Evolutionary conservation across 1,140 invertebrate species (phyloP), one percentile per base, ranked within the genome.

Genomic region (Heliconius nattereri): DNA sequence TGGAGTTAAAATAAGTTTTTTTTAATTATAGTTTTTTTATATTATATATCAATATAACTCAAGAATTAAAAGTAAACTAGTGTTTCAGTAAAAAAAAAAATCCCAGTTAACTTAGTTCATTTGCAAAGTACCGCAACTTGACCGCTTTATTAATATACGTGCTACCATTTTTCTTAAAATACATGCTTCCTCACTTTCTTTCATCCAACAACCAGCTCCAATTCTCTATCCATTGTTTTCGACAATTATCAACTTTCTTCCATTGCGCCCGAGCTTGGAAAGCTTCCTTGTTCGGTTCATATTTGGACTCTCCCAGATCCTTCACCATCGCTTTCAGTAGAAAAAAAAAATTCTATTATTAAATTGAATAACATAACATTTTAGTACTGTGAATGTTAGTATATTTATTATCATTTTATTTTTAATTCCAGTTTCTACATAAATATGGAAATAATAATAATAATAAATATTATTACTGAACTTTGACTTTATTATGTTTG

Each of bases 181-280:
- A 57, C 23, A 57, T 57, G 20, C 11, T 66, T 66, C 7, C 79
- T 85, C 79, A 92, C 92, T 82, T 87, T 78, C 87, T 85, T 81
- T 94, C 92, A 26, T 92, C 90, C 0, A 93, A 82, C 23, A 94
- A 84, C 92, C 92, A 94, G 72, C 86, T 88, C 92, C 92, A 94
- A 20, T 87, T 84, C 13, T 93, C 88, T 54, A 85, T 83, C 92
- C 92, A 94, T 82, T 86, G 87, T 76, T 92, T 90, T 23, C 86
- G 85, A 79, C 92, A 94, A 26, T 89, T 92, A 11, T 94, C 92
- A 9, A 85, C 85, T 78, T 94, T 94, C 82, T 92, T 92, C 91
- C 91, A 94, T 73, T 93, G 92, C 5, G 92, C 91, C 26, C 92
- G 85, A 86, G 90, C 89, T 76, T 94, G 92, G 66, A 94, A 92